Conservation (phyloP, 2,797 vertebrate genomes). For the Setipinna tenuifilis region DNA sequence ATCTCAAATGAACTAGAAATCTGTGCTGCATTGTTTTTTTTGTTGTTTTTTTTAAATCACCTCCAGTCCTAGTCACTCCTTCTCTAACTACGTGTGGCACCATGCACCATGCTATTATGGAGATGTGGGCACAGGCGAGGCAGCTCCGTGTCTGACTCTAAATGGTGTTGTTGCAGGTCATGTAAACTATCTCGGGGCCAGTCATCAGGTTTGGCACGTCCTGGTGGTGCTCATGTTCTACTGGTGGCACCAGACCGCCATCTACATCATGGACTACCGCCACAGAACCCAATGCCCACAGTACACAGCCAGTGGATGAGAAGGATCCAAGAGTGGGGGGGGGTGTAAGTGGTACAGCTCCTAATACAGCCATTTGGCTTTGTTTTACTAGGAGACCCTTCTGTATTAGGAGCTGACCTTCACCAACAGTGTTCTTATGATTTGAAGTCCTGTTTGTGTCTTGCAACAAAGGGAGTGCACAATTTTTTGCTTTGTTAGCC, state of each 20-base stretch:
- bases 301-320: conserved; percentile 61
- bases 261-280: conserved; percentile 91
- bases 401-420: background rate
- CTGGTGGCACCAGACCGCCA: conserved; percentile 97
- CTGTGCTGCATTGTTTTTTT: background rate
- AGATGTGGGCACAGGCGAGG: background rate
- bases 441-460: conserved; percentile 3
- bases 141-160: background rate
- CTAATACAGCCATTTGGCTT: no score
- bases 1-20: background rate
- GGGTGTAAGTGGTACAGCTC: no score
- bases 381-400: no score
- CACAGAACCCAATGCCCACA: conserved; percentile 85
- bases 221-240: conserved; percentile 96
- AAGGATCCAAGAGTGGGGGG: background rate
- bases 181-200: conserved; percentile 95
- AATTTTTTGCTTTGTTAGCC: background rate
- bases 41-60: no score
- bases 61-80: background rate
- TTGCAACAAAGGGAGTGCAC: background rate
- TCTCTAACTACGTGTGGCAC: background rate
- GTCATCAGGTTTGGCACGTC: conserved; percentile 97
- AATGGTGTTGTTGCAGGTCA: conserved; percentile 77
- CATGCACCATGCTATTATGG: background rate
- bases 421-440: background rate